Percentiles rank a stretch among this genome's conserved stretches.
Evolutionary conservation across 2,888 invertebrate species (phyloP).

Genomic region (Drosophila melanosoma): DNA sequence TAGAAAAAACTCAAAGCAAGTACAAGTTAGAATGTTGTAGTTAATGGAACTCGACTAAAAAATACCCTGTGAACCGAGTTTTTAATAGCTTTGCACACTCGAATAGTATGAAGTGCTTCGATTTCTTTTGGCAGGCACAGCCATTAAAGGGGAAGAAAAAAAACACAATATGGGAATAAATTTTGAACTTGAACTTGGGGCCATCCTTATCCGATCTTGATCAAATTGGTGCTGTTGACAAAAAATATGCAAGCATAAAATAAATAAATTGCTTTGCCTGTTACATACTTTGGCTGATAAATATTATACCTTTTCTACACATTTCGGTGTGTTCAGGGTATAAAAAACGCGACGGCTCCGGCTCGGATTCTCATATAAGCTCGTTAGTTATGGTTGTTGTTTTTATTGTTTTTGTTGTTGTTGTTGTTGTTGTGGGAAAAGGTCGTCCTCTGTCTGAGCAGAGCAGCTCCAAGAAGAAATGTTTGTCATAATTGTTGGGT

Average conservation of each 20-base stretch:
- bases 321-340: neutral
- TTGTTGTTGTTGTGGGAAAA: conserved; percentile 56
- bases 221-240: too few species aligned
- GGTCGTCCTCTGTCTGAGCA: conserved; percentile 55
- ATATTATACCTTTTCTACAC: neutral
- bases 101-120: neutral
- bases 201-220: too few species aligned
- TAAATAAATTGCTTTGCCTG: neutral
- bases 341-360: conserved; percentile 26
- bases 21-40: neutral
- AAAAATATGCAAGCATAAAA: too few species aligned
- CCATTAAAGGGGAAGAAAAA: neutral
- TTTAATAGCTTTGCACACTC: neutral
- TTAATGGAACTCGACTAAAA: neutral
- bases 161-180: too few species aligned
- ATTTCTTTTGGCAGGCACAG: neutral
- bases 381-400: conserved; percentile 69
- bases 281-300: neutral
- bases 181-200: too few species aligned
- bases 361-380: conserved; percentile 56
- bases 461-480: conserved; percentile 53
- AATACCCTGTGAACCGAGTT: neutral
- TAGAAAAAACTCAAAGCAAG: conserved; percentile 46
- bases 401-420: conserved; percentile 31
- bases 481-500: conserved; percentile 79